Conservation (phyloP, 2,797 vertebrate species). For the Esox masquinongy region DNA sequence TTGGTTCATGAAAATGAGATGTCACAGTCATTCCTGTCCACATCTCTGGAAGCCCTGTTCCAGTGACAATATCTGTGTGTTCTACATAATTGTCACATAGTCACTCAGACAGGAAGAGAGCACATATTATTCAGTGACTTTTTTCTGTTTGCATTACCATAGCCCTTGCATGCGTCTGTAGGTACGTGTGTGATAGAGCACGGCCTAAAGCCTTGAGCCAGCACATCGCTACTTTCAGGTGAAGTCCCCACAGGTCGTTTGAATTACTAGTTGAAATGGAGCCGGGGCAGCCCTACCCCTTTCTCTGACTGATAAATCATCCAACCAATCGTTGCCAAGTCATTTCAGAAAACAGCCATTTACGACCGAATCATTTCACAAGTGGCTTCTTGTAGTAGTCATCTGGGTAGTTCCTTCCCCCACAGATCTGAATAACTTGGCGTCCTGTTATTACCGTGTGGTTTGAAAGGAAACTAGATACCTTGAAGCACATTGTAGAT, state of each 20-base stretch:
- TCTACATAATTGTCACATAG: not conserved
- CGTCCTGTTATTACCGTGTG: not conserved
- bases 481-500: not conserved
- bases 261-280: slow-evolving; percentile 2
- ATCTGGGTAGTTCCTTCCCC: not conserved
- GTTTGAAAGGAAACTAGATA: not conserved
- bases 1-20: not conserved
- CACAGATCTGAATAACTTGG: not conserved
- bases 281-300: slow-evolving; percentile 34
- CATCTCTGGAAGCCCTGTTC: not conserved
- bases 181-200: not conserved
- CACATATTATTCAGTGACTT: not conserved
- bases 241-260: slow-evolving; percentile 49
- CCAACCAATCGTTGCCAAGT: slow-evolving; percentile 25
- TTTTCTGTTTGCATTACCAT: slow-evolving; percentile 1
- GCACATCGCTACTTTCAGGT: slow-evolving; percentile 35
- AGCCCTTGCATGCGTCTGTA: not conserved
- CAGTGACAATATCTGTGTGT: not conserved
- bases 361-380: not conserved
- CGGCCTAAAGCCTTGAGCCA: slow-evolving; percentile 18
- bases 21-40: not conserved
- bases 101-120: not conserved
- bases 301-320: slow-evolving; percentile 19
- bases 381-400: not conserved
- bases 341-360: slow-evolving; percentile 11